Conservation (phyloP, 2,888 invertebrate species). For the Callyntrura guangdongensis region DNA sequence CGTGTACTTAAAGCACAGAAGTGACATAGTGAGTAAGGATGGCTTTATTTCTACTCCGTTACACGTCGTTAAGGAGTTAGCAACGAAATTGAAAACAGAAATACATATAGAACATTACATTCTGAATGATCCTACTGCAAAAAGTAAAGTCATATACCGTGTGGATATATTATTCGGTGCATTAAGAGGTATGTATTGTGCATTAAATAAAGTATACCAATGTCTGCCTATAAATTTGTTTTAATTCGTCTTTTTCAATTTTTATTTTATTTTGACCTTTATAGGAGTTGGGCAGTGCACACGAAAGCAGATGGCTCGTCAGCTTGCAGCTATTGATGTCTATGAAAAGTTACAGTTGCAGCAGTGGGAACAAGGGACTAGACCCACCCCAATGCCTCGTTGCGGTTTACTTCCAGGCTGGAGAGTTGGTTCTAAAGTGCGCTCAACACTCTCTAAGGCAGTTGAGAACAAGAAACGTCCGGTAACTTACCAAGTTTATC, state of each 20-base stretch:
- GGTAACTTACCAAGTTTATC: not conserved
- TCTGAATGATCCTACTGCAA: not conserved
- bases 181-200: slow-evolving; percentile 17
- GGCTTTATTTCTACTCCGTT: slow-evolving; percentile 55
- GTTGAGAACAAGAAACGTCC: not conserved
- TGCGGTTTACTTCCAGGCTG: slow-evolving; percentile 60
- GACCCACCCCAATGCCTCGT: not conserved
- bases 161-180: slow-evolving; percentile 55
- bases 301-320: slow-evolving; percentile 43
- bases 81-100: not conserved
- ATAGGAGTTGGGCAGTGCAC: slow-evolving; percentile 60
- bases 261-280: not conserved
- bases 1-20: slow-evolving; percentile 14
- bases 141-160: slow-evolving; percentile 26
- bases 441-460: not conserved
- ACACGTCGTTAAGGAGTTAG: slow-evolving; percentile 45
- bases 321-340: slow-evolving; percentile 61
- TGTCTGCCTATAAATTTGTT: not conserved
- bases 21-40: slow-evolving; percentile 18
- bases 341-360: slow-evolving; percentile 37
- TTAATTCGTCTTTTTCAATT: not conserved
- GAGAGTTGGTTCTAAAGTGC: slow-evolving; percentile 36
- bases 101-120: slow-evolving; percentile 56
- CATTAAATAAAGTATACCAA: not conserved
- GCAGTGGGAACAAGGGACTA: not conserved